phyloP scores from a whole-genome alignment of 2,888 invertebrate genomes.

The Idaea aversata region DNA sequence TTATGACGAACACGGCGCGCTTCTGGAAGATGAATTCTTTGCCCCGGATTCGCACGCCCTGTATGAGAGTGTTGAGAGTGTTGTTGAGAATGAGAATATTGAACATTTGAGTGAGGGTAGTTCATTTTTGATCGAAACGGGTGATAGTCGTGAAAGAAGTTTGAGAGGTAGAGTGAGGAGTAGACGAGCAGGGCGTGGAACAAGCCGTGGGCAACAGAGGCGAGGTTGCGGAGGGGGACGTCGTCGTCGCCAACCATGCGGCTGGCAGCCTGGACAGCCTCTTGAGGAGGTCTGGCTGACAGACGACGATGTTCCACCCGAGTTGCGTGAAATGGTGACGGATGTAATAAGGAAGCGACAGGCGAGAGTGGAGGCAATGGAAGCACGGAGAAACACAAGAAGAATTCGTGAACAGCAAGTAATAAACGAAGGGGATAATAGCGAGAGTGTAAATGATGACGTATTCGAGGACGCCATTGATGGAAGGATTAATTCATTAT shows the following conservation, averaged over 20 bases:
- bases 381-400: neutral
- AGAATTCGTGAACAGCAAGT: neutral
- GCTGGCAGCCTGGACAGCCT: slow-evolving; percentile 4
- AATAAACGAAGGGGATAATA: neutral
- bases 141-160: slow-evolving; percentile 1
- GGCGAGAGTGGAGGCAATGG: no score
- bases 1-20: no score
- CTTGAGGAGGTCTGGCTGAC: slow-evolving; percentile 10
- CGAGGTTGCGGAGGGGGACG: no score
- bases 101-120: no score
- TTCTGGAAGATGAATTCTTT: no score
- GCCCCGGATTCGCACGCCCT: no score
- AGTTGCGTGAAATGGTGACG: slow-evolving; percentile 4
- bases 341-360: neutral
- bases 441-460: slow-evolving; percentile 5
- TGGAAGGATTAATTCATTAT: slow-evolving; percentile 5
- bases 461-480: neutral
- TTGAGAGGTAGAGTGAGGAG: neutral
- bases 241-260: neutral
- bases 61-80: no score
- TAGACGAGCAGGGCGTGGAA: neutral
- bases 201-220: no score
- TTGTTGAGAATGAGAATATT: no score
- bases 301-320: slow-evolving; percentile 9
- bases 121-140: neutral